Base-by-base conservation (phyloP, 2,113 vertebrate genomes). In the Nothocercus nigrocapillus region DNA sequence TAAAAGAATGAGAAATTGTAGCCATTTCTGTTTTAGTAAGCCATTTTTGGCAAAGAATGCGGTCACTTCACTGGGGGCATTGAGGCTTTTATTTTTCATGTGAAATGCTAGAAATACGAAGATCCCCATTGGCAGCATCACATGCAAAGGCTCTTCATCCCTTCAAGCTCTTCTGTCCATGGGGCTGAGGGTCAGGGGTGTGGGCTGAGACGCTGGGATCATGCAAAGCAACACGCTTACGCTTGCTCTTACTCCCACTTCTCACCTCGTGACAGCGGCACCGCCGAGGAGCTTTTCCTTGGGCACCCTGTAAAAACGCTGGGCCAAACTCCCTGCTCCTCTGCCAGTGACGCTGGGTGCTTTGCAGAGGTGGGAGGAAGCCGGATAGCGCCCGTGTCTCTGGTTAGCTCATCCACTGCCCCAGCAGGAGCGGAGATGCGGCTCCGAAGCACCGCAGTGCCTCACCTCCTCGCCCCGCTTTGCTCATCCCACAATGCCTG, bases 381-480 rank as follows among this genome's bases (percentile, higher is more conserved):
- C 61, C 36, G 21, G 61, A 36, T 8, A 62, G 34, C 4, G 34
- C n/a, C 61, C 16, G 3, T 18, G 28, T 67, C 40, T 5, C 18
- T 28, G 5, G 42, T 13, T 67, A 32, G 30, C 42, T 30, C 40
- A 21, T 13, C 17, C 42, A 30, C 17, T 7, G 5, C 63, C 27
- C 44, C 38, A 66, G 16, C 40, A 66, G 13, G 28, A 54, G 15
- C 28, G 53, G 53, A 54, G 53, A 54, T 14, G 8, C 53, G 28
- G 53, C 53, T 54, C 53, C 53, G 28, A 30, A 54, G 5, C 7
- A 4, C 4, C 17, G 32, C 34, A 70, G 4, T 30, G 18, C 7
- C 7, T 17, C 7, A 14, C 4, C 15, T 54, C 56, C 24, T 61
- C 0, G 0, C 7, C 3, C 3, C 8, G 54, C 40, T 8, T 78